Conservation (phyloP, 2,797 vertebrate species). For the Leucoraja ocellata region DNA sequence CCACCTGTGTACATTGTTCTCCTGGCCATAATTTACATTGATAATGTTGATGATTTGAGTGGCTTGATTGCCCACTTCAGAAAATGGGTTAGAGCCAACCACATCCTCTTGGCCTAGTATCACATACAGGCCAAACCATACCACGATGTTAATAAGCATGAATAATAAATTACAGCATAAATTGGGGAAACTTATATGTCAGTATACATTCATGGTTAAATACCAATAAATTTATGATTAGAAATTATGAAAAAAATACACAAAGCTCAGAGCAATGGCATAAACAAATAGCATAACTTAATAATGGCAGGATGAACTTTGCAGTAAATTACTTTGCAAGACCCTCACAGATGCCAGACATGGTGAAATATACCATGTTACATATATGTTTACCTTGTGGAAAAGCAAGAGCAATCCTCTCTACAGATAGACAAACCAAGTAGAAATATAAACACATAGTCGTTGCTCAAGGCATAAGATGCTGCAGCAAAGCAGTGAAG, state of each 20-base stretch:
- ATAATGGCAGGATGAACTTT: not conserved
- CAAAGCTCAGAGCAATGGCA: not conserved
- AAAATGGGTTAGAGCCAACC: too few relatives aligned
- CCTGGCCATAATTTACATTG: too few relatives aligned
- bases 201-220: not conserved
- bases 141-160: not conserved
- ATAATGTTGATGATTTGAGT: too few relatives aligned
- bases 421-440: not conserved
- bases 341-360: not conserved
- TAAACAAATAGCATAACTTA: not conserved
- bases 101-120: not conserved
- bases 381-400: not conserved
- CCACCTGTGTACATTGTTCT: too few relatives aligned
- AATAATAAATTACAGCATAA: not conserved
- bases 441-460: not conserved
- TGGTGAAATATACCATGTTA: not conserved
- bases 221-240: not conserved
- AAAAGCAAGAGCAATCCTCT: not conserved
- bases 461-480: not conserved
- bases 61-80: too few relatives aligned
- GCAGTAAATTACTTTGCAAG: not conserved
- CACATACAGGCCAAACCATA: not conserved
- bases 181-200: too few relatives aligned
- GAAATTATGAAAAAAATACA: not conserved
- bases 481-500: constrained; percentile 39